Base-by-base conservation (phyloP, 2,888 invertebrate species). In the Cremastinae sp. region DNA sequence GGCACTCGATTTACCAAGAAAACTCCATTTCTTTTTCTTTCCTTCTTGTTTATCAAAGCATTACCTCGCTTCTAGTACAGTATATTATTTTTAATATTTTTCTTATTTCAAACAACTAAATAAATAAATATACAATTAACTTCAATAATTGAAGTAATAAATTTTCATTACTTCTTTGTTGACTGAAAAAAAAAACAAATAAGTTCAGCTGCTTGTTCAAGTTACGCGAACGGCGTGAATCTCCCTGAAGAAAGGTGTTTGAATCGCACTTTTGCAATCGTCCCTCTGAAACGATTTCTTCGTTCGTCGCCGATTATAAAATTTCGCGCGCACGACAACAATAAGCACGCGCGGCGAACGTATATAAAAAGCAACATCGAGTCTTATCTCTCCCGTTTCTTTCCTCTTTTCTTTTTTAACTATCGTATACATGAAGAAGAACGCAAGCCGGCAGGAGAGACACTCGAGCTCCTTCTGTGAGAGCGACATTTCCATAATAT, bases 401-500 rank as follows among this genome's bases (percentile, higher is more conserved):
- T 61, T 14, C 18, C 34, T n/a, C 10, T 22, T 41, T n/a, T 12
- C 43, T 41, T 62, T 53, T 54, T 62, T 43, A 18, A 34, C 16
- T 56, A 28, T 51, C 8, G 49, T 56, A n/a, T n/a, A 47, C 47
- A 58, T 34, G 47, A 14, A 41, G 47, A 61, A 61, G 61, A 65
- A 12, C 5, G 45, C 41, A 12, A 62, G 36, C 4, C n/a, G 58
- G 22, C 18, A 49, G 56, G 14, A 20, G 51, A 54, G 62, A 43
- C 68, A 56, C 71, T 41, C 22, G 10, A 20, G 51, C 43, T 54
- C 16, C 51, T 58, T 65, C 49, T 61, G 70, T 56, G 61, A 65
- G 68, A 69, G 61, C 61, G 83, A 80, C 82, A 88, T 89, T 89
- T 88, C 86, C 89, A 89, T 88, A 88, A 89, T 88, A 88, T 89